Conservation (phyloP, 2,113 vertebrate genomes). For the Psilopogon haemacephalus region DNA sequence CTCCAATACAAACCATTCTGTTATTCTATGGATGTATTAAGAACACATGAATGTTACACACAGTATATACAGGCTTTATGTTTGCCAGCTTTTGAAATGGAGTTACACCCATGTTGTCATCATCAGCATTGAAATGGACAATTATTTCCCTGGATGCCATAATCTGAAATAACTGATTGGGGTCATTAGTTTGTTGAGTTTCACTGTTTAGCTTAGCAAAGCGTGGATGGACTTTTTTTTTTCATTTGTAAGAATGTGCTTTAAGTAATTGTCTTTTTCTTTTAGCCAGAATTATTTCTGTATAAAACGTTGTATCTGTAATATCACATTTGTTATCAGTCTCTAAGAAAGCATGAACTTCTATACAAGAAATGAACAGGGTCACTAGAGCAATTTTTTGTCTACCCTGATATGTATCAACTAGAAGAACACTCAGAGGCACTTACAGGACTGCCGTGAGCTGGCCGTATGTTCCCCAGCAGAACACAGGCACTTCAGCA, state of each 20-base stretch:
- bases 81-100: not conserved
- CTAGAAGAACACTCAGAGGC: not conserved
- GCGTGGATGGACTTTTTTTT: not conserved
- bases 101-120: not conserved
- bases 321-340: not conserved
- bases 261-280: not conserved
- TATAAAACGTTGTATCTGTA: not conserved
- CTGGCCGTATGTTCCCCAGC: not conserved
- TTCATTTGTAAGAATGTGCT: not conserved
- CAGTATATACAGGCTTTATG: not conserved
- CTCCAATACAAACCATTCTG: too few species aligned
- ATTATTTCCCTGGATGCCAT: not conserved
- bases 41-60: not conserved
- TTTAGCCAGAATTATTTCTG: not conserved
- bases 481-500: not conserved
- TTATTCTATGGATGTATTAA: not conserved
- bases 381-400: not conserved
- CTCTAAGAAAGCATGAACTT: not conserved
- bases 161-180: not conserved
- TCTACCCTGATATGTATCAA: not conserved
- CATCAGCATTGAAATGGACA: not conserved
- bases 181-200: not conserved
- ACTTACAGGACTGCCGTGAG: not conserved
- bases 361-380: not conserved
- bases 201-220: not conserved